Evolutionary conservation across 2,888 invertebrate genomes (phyloP).

Genomic region (Rhorus exstirpatorius): DNA sequence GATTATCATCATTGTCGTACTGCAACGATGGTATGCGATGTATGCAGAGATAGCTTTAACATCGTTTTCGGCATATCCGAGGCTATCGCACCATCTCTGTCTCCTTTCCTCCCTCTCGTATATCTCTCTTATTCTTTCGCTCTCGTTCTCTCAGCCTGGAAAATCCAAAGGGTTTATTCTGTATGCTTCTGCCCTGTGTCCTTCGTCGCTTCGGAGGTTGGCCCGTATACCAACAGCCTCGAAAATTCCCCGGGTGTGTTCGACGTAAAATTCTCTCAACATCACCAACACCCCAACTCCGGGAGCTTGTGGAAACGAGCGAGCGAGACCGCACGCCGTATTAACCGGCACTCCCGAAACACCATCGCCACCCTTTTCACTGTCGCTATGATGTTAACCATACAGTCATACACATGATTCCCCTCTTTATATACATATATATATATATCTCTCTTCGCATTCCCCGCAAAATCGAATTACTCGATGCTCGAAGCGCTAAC

Average conservation of each 20-base stretch:
- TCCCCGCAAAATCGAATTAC: constrained; percentile 81
- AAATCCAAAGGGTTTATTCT: constrained; percentile 27
- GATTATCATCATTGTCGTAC: constrained; percentile 48
- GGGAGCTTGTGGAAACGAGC: constrained; percentile 50
- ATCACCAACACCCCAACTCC: constrained; percentile 47
- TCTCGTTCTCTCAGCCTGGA: background rate
- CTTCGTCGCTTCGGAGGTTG: constrained; percentile 15
- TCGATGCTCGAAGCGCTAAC: constrained; percentile 83
- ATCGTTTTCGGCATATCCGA: constrained; percentile 62
- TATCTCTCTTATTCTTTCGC: constrained; percentile 18
- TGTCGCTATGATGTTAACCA: constrained; percentile 63
- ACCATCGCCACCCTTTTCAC: constrained; percentile 65
- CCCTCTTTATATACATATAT: constrained; percentile 51
- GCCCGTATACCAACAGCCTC: constrained; percentile 30
- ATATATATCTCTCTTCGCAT: constrained; percentile 33
- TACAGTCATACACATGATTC: constrained; percentile 9
- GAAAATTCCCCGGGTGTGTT: constrained; percentile 61
- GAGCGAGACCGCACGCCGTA: constrained; percentile 63
- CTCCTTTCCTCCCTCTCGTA: constrained; percentile 15
- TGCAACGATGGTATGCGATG: constrained; percentile 18
- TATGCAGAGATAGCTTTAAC: constrained; percentile 56
- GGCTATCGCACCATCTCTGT: constrained; percentile 23
- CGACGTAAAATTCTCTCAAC: constrained; percentile 71
- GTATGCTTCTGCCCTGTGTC: constrained; percentile 29
- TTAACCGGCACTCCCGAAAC: constrained; percentile 68